Evolutionary conservation across 2,113 vertebrate genomes (phyloP).

Genomic region (Thoracochromis brauschi): DNA sequence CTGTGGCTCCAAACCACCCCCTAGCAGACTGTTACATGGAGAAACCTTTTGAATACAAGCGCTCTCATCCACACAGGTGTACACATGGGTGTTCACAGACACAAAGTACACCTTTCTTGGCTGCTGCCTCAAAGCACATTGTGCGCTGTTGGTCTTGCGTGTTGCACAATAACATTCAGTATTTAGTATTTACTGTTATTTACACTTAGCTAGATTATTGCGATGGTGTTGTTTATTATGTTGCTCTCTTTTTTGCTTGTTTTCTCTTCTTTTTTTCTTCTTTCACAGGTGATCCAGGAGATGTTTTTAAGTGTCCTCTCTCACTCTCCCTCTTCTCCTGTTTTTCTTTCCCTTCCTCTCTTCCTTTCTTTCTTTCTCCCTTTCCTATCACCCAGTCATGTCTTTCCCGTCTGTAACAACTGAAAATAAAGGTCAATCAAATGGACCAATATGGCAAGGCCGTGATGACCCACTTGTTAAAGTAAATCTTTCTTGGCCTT

Average conservation of each 20-base stretch:
- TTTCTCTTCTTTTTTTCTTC: neutral
- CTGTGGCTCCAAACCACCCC: neutral
- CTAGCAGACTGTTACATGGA: neutral
- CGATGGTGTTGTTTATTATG: neutral
- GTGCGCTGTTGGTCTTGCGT: neutral
- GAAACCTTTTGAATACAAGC: neutral
- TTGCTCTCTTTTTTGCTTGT: neutral
- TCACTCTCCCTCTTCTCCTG: neutral
- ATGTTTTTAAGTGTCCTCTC: neutral
- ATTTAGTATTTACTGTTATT: neutral
- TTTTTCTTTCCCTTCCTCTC: neutral
- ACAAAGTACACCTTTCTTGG: neutral
- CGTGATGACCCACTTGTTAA: no score
- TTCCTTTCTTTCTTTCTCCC: neutral
- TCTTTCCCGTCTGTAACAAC: no score
- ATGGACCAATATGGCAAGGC: no score
- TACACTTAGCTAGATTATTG: neutral
- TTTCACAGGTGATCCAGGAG: neutral
- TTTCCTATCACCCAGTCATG: no score
- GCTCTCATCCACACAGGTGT: accelerated
- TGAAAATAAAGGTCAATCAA: no score
- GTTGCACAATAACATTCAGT: neutral
- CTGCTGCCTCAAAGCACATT: neutral
- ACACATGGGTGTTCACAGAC: neutral
- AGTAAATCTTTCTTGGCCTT: no score